Evolutionary conservation across 2,888 invertebrate species (phyloP).

Genomic region (Dolichomitus sp.): DNA sequence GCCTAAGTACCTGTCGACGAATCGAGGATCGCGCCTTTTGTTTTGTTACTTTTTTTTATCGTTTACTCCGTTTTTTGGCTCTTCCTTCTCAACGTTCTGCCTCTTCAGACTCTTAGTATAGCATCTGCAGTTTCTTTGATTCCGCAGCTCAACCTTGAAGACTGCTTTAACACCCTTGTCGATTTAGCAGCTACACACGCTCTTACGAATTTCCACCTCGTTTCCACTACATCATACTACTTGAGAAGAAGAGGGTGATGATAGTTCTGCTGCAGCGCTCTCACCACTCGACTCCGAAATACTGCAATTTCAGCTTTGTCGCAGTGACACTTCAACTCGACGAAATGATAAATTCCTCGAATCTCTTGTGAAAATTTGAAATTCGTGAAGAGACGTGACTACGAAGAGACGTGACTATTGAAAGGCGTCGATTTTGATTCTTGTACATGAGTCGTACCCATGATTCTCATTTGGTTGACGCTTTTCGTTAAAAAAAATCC

Average conservation of each 20-base stretch:
- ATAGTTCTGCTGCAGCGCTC: conserved; percentile 39
- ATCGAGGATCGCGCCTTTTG: background rate
- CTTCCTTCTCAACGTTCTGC: background rate
- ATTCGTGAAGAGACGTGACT: conserved; percentile 31
- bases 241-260: conserved; percentile 58
- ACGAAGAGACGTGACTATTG: background rate
- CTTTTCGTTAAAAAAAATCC: too few species aligned
- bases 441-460: background rate
- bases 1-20: conserved; percentile 40
- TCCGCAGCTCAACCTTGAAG: conserved; percentile 27
- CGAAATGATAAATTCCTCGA: conserved; percentile 82
- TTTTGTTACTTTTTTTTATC: background rate
- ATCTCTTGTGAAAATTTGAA: conserved; percentile 64
- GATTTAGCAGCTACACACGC: conserved; percentile 51
- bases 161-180: conserved; percentile 26
- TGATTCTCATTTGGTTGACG: background rate
- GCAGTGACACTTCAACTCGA: conserved; percentile 77
- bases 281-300: conserved; percentile 80
- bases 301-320: conserved; percentile 83
- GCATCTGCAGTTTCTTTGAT: conserved; percentile 18
- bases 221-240: conserved; percentile 59
- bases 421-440: too few species aligned
- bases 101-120: background rate
- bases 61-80: background rate
- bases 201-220: conserved; percentile 62